These are phyloP conservation scores for Protula sp. DNA, from an alignment of 2,888 invertebrate species.

Conservation along the genomic window DNA sequence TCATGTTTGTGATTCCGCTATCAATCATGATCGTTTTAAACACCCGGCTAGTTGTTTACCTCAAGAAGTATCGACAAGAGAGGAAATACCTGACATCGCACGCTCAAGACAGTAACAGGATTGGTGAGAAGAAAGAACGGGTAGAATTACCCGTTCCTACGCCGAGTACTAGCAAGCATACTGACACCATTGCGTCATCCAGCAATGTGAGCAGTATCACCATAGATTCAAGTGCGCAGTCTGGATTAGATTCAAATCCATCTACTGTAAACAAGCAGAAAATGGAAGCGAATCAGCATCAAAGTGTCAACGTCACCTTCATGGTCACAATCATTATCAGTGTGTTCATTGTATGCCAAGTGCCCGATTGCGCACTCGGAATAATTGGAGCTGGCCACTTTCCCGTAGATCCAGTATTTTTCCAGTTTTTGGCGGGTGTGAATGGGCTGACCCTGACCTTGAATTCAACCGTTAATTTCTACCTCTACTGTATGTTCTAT, in stretches of 20 bases:
- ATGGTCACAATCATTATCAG: slow-evolving; percentile 11
- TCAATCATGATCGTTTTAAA: slow-evolving; percentile 5
- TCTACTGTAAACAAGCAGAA: too few relatives aligned
- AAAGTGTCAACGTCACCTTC: slow-evolving; percentile 5
- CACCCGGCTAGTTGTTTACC: slow-evolving; percentile 3
- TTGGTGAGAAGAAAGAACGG: neutral
- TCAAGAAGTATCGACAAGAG: neutral
- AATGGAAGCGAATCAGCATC: too few relatives aligned
- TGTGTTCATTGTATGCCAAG: slow-evolving; percentile 12
- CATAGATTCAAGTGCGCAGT: too few relatives aligned
- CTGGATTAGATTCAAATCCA: too few relatives aligned
- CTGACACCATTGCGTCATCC: too few relatives aligned
- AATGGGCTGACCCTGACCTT: slow-evolving; percentile 10
- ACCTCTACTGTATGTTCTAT: slow-evolving; percentile 10
- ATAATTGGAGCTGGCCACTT: slow-evolving; percentile 7
- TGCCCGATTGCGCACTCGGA: slow-evolving; percentile 9
- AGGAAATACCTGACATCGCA: slow-evolving; percentile 7
- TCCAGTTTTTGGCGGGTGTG: slow-evolving; percentile 3
- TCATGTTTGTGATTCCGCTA: slow-evolving; percentile 11
- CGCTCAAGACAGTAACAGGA: too few relatives aligned
- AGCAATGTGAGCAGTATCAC: too few relatives aligned
- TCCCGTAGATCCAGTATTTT: neutral
- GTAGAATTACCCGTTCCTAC: too few relatives aligned
- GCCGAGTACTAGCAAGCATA: neutral
- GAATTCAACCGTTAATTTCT: slow-evolving; percentile 13